Evolutionary conservation across 2,797 vertebrate genomes (phyloP), one percentile per base, ranked within the genome.

Genomic region (Megalops cyprinoides): DNA sequence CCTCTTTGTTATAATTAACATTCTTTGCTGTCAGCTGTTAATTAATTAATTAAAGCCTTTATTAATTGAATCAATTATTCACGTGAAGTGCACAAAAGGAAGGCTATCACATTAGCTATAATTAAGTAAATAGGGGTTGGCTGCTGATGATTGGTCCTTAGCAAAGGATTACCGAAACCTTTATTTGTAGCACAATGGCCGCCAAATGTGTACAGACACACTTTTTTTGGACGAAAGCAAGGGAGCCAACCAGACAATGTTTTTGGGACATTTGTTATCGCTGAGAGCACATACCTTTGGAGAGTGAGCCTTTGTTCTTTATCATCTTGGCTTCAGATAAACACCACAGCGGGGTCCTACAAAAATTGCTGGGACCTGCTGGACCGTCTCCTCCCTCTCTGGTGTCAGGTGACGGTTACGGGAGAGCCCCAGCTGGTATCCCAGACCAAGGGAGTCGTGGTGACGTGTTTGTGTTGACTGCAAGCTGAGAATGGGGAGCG

Each of bases 261-360:
- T n/a, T n/a, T n/a, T n/a, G 65, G 34, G 65, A 37, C 65, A 18
- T 69, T 37, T 15, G 34, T 69, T 69, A 69, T 69, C 65, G 69
- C 28, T 12, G 60, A 1, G 25, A 37, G 62, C 6, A 14, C 20
- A 20, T 18, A 37, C 65, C 34, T 39, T n/a, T n/a, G n/a, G n/a
- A n/a, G n/a, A n/a, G n/a, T n/a, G n/a, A n/a, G n/a, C n/a, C n/a
- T n/a, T n/a, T 69, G 18, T 69, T 34, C 65, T 42, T 15, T 69
- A 42, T 20, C 23, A 69, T 42, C 65, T 18, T 34, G 18, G 65
- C 65, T 69, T 39, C 42, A 69, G 42, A 69, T 42, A 48, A 48
- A 48, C 48, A 14, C 44, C 23, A 69, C 65, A 74, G 4, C 25
- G 23, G 12, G 4, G 25, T 49, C n/a, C 25, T 14, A 15, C 37